phyloP scores from a whole-genome alignment of 2,888 invertebrate species.

The Luperina testacea region DNA sequence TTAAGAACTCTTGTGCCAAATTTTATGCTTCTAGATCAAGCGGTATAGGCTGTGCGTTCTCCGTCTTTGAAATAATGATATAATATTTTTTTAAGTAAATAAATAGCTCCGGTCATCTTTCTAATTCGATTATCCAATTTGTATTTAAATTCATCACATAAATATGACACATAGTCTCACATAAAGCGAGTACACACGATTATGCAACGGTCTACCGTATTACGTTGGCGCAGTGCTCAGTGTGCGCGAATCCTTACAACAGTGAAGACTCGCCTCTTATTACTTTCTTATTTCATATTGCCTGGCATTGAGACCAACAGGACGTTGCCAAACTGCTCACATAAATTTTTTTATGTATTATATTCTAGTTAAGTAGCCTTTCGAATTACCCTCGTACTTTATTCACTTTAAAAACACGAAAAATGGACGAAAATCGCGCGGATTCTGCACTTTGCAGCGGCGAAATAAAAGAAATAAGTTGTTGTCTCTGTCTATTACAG shows the following conservation, averaged over 20 bases:
- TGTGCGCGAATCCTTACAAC: conserved; percentile 46
- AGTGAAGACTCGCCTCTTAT: conserved; percentile 28
- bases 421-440: neutral
- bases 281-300: conserved; percentile 49
- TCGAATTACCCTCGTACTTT: conserved; percentile 32
- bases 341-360: conserved; percentile 45
- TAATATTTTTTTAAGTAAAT: neutral
- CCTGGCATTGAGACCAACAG: conserved; percentile 49
- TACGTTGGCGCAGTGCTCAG: conserved; percentile 17
- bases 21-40: too few species aligned
- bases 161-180: conserved; percentile 19
- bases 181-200: conserved; percentile 7
- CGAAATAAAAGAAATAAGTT: neutral
- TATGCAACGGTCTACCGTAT: conserved; percentile 43
- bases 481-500: neutral
- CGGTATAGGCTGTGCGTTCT: neutral
- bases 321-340: conserved; percentile 57
- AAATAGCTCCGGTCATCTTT: neutral
- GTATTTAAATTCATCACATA: conserved; percentile 31
- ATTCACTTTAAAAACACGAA: conserved; percentile 7
- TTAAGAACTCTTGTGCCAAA: neutral
- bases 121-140: conserved; percentile 4
- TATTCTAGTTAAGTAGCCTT: conserved; percentile 45
- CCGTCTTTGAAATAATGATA: neutral
- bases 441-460: neutral